Conservation (phyloP, 2,113 vertebrate species). For the Pangasianodon gigas region DNA sequence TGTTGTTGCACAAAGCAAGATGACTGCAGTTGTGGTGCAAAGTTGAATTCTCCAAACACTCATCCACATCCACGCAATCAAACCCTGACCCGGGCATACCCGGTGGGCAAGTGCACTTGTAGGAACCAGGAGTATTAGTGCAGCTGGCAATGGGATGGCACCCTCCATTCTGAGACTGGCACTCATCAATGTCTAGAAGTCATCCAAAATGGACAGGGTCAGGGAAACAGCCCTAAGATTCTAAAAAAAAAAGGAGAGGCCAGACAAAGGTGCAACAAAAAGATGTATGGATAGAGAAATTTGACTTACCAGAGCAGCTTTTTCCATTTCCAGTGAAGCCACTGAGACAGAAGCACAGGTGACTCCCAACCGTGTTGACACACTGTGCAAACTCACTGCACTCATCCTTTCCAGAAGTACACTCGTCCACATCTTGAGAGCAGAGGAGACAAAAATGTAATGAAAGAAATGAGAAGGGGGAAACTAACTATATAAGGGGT, state of each 20-base stretch:
- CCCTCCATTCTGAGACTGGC: conserved; percentile 78
- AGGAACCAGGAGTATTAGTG: conserved; percentile 73
- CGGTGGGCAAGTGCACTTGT: conserved; percentile 71
- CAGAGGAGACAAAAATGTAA: not conserved
- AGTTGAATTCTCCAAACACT: conserved; percentile 68
- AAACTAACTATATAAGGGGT: not conserved
- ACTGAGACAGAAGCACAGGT: conserved; percentile 72
- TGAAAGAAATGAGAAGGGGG: not conserved
- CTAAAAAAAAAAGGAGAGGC: conserved; percentile 56
- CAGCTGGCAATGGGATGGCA: conserved; percentile 76
- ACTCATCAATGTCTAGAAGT: conserved; percentile 87
- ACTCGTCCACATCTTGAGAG: conserved; percentile 76
- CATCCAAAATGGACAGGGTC: conserved; percentile 81
- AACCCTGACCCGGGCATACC: conserved; percentile 74
- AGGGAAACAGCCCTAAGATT: conserved; percentile 67
- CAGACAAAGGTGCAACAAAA: conserved; percentile 41
- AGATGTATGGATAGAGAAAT: not conserved
- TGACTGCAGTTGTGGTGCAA: conserved; percentile 69
- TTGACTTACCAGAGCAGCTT: conserved; percentile 75
- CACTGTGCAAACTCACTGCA: conserved; percentile 76
- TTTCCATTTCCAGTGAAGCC: conserved; percentile 78
- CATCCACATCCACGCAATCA: conserved; percentile 77
- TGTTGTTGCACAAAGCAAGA: conserved; percentile 72
- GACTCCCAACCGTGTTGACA: conserved; percentile 72
- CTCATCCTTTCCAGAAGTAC: conserved; percentile 61